Evolutionary conservation across 2,113 vertebrate species (phyloP).

Genomic region (Anoura caudifer): DNA sequence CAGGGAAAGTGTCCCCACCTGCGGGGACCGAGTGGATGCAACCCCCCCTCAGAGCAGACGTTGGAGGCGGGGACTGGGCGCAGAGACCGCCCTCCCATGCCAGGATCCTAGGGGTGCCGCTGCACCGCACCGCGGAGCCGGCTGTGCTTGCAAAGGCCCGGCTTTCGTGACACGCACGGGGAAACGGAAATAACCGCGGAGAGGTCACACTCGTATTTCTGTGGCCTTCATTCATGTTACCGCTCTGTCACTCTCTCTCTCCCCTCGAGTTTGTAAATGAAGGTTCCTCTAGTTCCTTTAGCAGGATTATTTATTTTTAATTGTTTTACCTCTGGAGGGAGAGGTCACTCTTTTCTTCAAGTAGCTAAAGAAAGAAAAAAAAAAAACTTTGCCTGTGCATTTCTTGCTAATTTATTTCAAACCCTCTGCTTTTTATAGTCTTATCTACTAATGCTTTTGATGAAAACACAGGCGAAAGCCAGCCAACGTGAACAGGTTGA

Average conservation of each 20-base stretch:
- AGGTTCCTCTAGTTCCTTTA: neutral
- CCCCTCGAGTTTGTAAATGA: constrained; percentile 60
- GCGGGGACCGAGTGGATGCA: neutral
- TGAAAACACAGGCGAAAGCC: constrained; percentile 81
- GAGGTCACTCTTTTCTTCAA: neutral
- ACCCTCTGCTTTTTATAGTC: constrained; percentile 75
- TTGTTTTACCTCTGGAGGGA: constrained; percentile 42
- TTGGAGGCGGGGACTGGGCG: neutral
- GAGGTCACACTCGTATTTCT: constrained; percentile 70
- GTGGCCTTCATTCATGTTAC: constrained; percentile 77
- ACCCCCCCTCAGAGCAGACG: neutral
- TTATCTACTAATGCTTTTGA: constrained; percentile 80
- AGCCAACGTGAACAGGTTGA: constrained; percentile 83
- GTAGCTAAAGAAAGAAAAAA: neutral
- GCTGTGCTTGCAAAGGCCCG: constrained; percentile 74
- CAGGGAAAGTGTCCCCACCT: neutral
- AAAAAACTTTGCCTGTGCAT: constrained; percentile 41
- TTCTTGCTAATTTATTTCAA: constrained; percentile 78
- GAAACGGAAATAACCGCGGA: constrained; percentile 74
- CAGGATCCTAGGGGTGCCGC: neutral
- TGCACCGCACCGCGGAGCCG: no score
- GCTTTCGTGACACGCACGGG: constrained; percentile 73
- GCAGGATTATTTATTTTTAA: constrained; percentile 63
- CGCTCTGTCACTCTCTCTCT: constrained; percentile 69
- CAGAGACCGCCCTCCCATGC: neutral